These are phyloP conservation scores for Tympanoctomys barrerae DNA, from an alignment of 2,797 vertebrate species.

Conservation along the genomic window DNA sequence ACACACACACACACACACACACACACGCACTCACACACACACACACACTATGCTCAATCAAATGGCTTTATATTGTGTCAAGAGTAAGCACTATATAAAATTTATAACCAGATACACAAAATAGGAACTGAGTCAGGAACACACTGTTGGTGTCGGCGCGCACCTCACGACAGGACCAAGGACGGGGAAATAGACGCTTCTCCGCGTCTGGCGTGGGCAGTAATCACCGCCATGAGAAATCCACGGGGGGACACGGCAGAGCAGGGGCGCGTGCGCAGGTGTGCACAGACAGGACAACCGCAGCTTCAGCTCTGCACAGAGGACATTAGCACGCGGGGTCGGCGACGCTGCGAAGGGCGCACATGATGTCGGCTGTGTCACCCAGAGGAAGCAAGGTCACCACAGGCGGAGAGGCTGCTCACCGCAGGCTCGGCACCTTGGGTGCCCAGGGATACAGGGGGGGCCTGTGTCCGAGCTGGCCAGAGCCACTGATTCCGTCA, in stretches of 20 bases:
- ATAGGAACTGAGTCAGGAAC: constrained; percentile 8
- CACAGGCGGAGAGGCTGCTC: background rate
- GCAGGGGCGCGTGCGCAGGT: no score
- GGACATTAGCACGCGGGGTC: no score
- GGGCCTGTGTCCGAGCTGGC: constrained; percentile 36
- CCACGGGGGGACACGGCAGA: background rate
- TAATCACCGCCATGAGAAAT: constrained; percentile 51
- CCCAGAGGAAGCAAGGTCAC: background rate
- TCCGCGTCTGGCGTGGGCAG: constrained; percentile 15
- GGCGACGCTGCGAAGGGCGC: no score
- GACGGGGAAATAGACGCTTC: background rate
- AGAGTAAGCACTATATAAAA: constrained; percentile 63
- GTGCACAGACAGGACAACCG: no score
- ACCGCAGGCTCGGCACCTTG: background rate
- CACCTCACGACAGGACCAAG: background rate
- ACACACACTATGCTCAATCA: constrained; percentile 55
- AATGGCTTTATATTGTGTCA: constrained; percentile 58
- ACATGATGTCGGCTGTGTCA: background rate
- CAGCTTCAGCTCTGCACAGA: no score
- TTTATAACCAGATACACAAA: constrained; percentile 72
- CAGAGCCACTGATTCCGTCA: rapidly evolving
- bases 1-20: background rate
- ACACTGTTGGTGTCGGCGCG: constrained; percentile 38
- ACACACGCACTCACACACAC: background rate
- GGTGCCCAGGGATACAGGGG: constrained; percentile 28